Base-by-base conservation (phyloP, 2,113 vertebrate genomes). In the Eretmochelys imbricata region DNA sequence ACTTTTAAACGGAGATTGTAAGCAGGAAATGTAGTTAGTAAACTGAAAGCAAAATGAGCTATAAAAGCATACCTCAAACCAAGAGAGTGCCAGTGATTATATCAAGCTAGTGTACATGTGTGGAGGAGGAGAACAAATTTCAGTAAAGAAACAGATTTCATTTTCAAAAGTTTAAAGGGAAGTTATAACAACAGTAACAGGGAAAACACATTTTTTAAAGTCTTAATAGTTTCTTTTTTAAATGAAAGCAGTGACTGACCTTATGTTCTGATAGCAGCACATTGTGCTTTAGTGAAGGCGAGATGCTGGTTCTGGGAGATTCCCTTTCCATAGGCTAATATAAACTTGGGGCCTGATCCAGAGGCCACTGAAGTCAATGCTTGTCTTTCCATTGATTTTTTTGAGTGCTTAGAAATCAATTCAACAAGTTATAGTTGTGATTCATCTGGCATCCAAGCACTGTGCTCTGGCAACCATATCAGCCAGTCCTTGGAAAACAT, bases 171-270 rank as follows among this genome's bases (percentile, higher is more conserved):
- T 90, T 82, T 31, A 49, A 62, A 84, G 14, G 79, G 5, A 16
- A 42, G 2, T 46, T 53, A 11, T 42, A 84, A 55, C 8, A 49
- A 3, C 27, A 49, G 11, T 78, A 82, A 46, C 86, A 84, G 6
- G 80, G 51, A 95, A 81, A 93, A 72, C 10, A 75, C 3, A 8
- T 42, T 6, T 78, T 97, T 92, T 20, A 76, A 82, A 25, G 49
- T 89, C 31, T 86, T 65, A 84, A 46, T 78, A 49, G 17, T 88
- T 57, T 72, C 10, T 0, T 91, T 22, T 86, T 5, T 10, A 3
- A 46, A 5, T 78, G 62, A 38, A 79, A 92, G 46, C 38, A 42
- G 38, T 0, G 0, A 4, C 50, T 87, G 31, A 62, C 59, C 17
- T 87, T 80, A n/a, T 82, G 46, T 38, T 59, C n/a, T 82, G 20